Evolutionary conservation across 2,113 vertebrate genomes (phyloP).

Genomic region (Dipodomys stephensi): DNA sequence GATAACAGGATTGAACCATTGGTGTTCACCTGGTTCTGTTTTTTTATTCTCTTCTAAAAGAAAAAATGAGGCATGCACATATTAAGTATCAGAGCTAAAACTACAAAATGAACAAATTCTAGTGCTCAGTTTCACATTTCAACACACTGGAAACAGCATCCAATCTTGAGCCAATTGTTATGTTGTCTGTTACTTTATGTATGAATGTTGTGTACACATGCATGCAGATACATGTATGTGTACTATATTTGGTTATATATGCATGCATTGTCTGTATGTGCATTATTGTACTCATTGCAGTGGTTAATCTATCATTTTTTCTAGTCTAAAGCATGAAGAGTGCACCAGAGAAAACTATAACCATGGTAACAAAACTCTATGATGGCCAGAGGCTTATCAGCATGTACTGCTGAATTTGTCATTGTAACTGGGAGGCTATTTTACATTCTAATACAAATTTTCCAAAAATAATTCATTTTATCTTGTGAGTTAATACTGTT

Average conservation of each 20-base stretch:
- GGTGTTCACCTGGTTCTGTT: no score
- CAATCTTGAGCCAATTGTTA: background rate
- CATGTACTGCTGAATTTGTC: conserved; percentile 54
- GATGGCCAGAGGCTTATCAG: conserved; percentile 68
- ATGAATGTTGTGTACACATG: background rate
- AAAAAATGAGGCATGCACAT: background rate
- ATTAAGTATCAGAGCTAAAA: background rate
- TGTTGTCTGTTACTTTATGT: background rate
- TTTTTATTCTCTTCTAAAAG: background rate
- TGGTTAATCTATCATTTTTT: conserved; percentile 63
- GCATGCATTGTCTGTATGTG: background rate
- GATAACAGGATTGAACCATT: no score
- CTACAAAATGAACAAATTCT: background rate
- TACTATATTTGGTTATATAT: background rate
- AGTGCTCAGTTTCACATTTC: background rate
- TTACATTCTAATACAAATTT: conserved; percentile 48
- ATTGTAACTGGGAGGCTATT: conserved; percentile 9
- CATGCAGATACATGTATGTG: no score
- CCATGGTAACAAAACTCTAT: conserved; percentile 78
- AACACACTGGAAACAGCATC: background rate
- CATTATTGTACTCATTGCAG: background rate
- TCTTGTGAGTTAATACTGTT: conserved; percentile 27
- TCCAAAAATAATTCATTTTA: conserved; percentile 48
- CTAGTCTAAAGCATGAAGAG: conserved; percentile 63
- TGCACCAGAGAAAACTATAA: conserved; percentile 72